A percentile compares a stretch with the other conserved stretches of the same genome.
These are phyloP conservation scores for Alauda arvensis DNA, from an alignment of 2,797 vertebrate species.

Conservation along the genomic window DNA sequence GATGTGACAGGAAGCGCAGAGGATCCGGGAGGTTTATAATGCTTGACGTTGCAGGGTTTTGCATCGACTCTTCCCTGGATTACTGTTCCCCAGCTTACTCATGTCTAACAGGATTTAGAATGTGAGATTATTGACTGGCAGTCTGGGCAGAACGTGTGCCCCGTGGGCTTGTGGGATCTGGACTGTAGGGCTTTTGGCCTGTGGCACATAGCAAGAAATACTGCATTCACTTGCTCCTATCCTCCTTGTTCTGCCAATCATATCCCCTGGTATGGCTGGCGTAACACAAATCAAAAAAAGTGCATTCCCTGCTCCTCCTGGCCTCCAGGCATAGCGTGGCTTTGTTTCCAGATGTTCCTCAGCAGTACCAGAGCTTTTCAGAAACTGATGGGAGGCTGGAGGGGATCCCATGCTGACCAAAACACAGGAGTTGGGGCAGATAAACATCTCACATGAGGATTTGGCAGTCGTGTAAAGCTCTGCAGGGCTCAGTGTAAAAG, in stretches of 20 bases:
- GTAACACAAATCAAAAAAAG: not conserved
- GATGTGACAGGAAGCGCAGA: not conserved
- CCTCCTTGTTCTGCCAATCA: not conserved
- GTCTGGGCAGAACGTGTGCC: not conserved
- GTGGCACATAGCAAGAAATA: not conserved
- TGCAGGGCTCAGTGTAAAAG: not conserved
- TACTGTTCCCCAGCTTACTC: not conserved
- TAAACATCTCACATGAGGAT: not conserved
- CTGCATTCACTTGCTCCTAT: not conserved
- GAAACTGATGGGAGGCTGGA: not conserved
- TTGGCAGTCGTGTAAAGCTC: not conserved
- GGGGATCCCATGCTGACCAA: not conserved
- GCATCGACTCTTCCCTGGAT: not conserved
- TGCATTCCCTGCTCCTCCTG: not conserved
- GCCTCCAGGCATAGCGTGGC: not conserved
- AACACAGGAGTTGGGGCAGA: not conserved
- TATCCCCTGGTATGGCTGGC: not conserved
- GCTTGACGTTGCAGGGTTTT: not conserved
- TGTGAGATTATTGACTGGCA: not conserved
- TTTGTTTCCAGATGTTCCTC: not conserved
- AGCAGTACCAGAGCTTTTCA: not conserved
- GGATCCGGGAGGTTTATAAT: not conserved
- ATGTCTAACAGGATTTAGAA: constrained; percentile 28
- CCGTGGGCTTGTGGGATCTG: not conserved
- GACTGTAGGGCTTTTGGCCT: not conserved